Evolutionary conservation across 2,797 vertebrate species (phyloP), one percentile per base, ranked within the genome.

Genomic region (Lophius americanus): DNA sequence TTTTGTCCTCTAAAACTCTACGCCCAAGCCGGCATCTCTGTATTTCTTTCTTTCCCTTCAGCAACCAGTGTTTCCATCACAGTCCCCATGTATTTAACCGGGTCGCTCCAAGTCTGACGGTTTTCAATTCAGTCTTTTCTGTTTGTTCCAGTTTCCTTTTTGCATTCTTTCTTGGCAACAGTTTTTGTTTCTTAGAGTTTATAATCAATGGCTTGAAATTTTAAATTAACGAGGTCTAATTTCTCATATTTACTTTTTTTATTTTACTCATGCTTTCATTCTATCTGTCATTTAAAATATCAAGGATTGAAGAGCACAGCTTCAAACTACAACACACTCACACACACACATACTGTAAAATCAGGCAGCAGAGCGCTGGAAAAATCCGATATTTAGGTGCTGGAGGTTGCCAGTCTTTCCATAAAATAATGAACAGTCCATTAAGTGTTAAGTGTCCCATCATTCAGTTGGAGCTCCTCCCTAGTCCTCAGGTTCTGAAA

Each of bases 1-100:
- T 53, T 10, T 12, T 81, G 73, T 52, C 51, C 74, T 46, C 33
- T 64, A 79, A 85, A 66, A 56, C 70, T 72, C 69, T 78, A 70
- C 61, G 80, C 71, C 69, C 51, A 76, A 85, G 81, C 79, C 81
- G 69, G 79, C 85, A 79, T 82, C n/a, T 60, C 66, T 60, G 41
- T 62, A 37, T 62, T 55, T 55, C 44, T 54, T 69, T 41, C 42
- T 13, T 39, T 43, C 2, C 61, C 37, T 55, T 71, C 35, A 66
- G 47, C 37, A 39, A 37, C 66, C 6, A 7, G 32, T 53, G 41
- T 49, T 63, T 4, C 62, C 56, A 44, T 76, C 55, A 9, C 63
- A 39, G 42, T 63, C 51, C 43, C 8, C 8, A 23, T 49, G 57
- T 33, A 51, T 63, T 75, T 73, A 58, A 51, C 12, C 51, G 49